A percentile compares a stretch with the other conserved stretches of the same genome.
Evolutionary conservation across 2,113 vertebrate species (phyloP).

Genomic region (Camelus dromedarius): DNA sequence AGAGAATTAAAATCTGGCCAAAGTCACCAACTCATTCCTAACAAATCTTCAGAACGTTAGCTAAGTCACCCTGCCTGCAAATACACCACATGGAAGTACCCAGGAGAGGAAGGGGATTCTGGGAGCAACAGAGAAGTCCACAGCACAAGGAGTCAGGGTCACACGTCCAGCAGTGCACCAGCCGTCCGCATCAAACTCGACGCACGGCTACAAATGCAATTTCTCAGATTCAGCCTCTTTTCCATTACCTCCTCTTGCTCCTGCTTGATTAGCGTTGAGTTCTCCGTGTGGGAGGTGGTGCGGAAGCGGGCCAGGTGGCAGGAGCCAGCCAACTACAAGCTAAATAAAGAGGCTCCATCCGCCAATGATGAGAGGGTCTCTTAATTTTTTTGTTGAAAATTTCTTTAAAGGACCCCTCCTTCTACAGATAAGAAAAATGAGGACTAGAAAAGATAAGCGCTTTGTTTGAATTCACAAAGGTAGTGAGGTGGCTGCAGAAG

Average conservation of each 20-base stretch:
- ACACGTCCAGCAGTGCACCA: not conserved
- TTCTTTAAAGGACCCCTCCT: not conserved
- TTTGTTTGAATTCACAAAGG: not conserved
- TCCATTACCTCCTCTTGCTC: not conserved
- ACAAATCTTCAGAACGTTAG: not conserved
- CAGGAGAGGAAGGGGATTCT: not conserved
- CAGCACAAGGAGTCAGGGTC: not conserved
- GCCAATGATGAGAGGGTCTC: not conserved
- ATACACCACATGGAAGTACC: not conserved
- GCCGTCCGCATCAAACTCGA: not conserved
- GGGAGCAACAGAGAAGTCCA: not conserved
- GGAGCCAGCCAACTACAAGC: not conserved
- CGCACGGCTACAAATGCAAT: not conserved
- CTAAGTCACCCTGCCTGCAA: conserved; percentile 27
- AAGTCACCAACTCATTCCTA: conserved; percentile 35
- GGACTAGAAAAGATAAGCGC: not conserved
- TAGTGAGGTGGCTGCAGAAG: not conserved
- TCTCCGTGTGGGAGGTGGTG: not conserved
- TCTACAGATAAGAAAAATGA: not conserved
- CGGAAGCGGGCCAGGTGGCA: not conserved
- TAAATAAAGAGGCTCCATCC: not conserved
- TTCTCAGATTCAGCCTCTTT: not conserved
- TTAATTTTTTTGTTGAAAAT: not conserved
- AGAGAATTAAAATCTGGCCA: conserved; percentile 23
- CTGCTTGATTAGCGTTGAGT: not conserved